Base-by-base conservation (phyloP, 2,113 vertebrate genomes). In the Archilochus colubris region DNA sequence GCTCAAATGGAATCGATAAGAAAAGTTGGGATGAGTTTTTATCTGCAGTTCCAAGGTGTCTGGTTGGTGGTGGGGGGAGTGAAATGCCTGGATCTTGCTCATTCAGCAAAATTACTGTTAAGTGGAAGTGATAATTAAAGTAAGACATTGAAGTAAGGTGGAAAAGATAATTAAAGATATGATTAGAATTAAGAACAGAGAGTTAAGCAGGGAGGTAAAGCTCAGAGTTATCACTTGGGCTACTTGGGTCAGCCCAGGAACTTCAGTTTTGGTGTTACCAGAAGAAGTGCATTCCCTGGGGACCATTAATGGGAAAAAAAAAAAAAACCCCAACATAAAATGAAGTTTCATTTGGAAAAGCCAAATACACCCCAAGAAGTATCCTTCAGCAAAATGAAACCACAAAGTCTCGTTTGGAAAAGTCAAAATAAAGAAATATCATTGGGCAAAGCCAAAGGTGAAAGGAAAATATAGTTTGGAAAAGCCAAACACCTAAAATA, bases 11-110 rank as follows among this genome's bases (percentile, higher is more conserved):
- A n/a, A 82, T 88, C 84, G 18, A 84, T 96, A 86, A 66, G 82
- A 74, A 53, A 38, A 82, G 58, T 48, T 70, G 9, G 6, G 91
- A 24, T 12, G 70, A 53, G 78, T 14, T 89, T 70, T 81, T 48
- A 59, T 69, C 78, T 82, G 3, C 82, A 13, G 14, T 61, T 74
- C 80, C 94, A 63, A 94, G 88, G 92, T 85, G 87, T 59, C 87
- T 70, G 67, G 28, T 50, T 25, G 23, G 50, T 7, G 74, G 36
- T 8, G 36, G 36, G 40, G 51, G 50, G 66, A 62, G 59, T 69
- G 79, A 92, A 88, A 82, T 20, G 19, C 27, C 89, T 59, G 61
- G 16, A 23, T 76, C 54, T 86, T 21, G 0, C 79, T 78, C 68
- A 21, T 85, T 70, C 87, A 83, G 85, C 53, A 36, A 48, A 36